Base-by-base conservation (phyloP, 2,888 invertebrate genomes). In the Yponomeuta evonymella region DNA sequence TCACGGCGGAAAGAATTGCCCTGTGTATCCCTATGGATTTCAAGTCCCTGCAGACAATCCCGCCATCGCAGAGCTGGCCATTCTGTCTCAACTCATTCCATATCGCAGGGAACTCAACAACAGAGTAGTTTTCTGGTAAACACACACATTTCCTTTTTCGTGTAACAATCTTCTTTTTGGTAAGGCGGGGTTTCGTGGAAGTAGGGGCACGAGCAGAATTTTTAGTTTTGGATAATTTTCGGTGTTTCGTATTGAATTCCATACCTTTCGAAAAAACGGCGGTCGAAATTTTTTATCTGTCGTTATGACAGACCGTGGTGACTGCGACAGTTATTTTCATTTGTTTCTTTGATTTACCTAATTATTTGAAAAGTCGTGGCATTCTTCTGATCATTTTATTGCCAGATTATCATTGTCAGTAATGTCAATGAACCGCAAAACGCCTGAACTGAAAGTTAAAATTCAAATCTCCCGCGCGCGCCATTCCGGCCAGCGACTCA, bases 31-130 rank as follows among this genome's bases (percentile, higher is more conserved):
- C 91, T 79, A 95, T 94, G 69, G 93, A 85, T 79, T 91, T 90
- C 78, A 94, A 94, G 78, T 94, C 94, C 72, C 91, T 92, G 81
- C 95, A 95, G 75, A 92, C 88, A 71, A 96, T 94, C 30, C 92
- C 86, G 30, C 95, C 96, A 86, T 96, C 96, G 85, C 95, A 96
- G 69, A 95, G 90, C 80, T 95, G 95, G 77, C 93, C 93, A 79
- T 93, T 95, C 72, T 89, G 89, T 77, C 95, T 92, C 75, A 95
- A 86, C 83, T 95, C 95, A 79, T 94, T 94, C 95, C 95, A 95
- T 79, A 95, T 93, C 67, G 93, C 84, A 72, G 95, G 95, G 82
- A 95, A 95, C 81, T 95, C 94, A 74, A 94, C 93, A 75, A 93
- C 86, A 74, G 93, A 93, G 81, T 92, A 92, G 84, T 93, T 91